These are phyloP conservation scores for Antedon mediterranea DNA, from an alignment of 53 echinoderm and acorn worm species.

Conservation along the genomic window DNA sequence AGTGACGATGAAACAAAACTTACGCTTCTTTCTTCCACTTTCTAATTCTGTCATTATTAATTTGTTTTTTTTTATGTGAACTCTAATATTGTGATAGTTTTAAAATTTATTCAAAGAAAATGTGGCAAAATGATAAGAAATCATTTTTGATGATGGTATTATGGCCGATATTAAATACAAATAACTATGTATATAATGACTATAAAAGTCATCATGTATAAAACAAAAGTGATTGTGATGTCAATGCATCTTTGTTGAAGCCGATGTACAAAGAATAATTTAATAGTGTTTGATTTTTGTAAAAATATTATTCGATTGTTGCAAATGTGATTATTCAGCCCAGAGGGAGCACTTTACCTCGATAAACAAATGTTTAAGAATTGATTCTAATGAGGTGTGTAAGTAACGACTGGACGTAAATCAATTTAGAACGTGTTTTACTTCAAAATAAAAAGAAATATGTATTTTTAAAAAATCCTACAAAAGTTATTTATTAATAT, in stretches of 20 bases:
- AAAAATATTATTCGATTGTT: no score
- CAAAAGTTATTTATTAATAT: no score
- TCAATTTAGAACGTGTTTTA: not conserved
- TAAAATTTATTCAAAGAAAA: no score
- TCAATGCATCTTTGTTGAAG: no score
- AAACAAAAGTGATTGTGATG: no score
- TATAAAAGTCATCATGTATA: no score
- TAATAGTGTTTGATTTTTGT: no score
- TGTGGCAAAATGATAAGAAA: no score
- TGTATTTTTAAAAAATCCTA: not conserved
- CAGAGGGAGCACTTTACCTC: not conserved
- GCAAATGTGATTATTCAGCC: not conserved
- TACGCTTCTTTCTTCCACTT: not conserved
- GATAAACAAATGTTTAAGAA: not conserved
- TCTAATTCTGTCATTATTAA: not conserved
- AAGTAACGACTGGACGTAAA: not conserved
- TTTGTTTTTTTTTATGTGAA: not conserved
- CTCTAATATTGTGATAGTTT: not conserved
- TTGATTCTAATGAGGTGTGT: not conserved
- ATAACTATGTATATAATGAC: no score
- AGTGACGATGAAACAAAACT: not conserved
- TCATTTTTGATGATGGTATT: no score
- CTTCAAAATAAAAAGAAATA: not conserved
- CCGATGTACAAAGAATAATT: no score
- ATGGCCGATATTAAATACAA: no score